phyloP scores from a whole-genome alignment of 2,797 vertebrate species.

The Lateolabrax maculatus region DNA sequence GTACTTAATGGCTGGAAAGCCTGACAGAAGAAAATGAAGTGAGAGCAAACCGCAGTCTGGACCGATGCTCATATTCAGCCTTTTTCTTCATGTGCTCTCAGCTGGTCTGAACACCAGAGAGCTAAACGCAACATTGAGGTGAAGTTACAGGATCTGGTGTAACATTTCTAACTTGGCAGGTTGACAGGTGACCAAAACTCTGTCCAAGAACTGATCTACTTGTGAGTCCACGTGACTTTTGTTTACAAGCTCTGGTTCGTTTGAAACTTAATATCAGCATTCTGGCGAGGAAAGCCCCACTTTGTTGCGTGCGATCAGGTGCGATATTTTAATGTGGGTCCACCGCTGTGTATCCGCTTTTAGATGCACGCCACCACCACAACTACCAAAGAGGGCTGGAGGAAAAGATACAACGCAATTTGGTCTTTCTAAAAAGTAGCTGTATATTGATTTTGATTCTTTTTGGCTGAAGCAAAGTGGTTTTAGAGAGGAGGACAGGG shows the following conservation, averaged over 20 bases:
- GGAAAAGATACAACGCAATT: conserved; percentile 82
- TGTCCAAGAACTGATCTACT: background rate
- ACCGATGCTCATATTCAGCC: background rate
- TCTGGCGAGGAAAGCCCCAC: background rate
- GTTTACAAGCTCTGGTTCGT: background rate
- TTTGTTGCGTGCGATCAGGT: background rate
- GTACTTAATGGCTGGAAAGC: conserved; percentile 13
- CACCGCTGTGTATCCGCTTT: background rate
- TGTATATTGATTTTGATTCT: conserved; percentile 84
- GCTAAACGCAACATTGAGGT: background rate
- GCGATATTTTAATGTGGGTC: background rate
- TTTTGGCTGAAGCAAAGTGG: conserved; percentile 83
- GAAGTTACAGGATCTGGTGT: background rate
- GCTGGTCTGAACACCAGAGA: background rate
- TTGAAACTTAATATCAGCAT: background rate
- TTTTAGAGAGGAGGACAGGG: conserved; percentile 64
- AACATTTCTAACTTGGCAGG: background rate
- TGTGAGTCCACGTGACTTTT: background rate
- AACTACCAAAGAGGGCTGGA: conserved; percentile 63
- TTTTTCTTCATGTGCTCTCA: background rate
- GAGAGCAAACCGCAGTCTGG: conserved; percentile 24
- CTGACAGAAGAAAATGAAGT: conserved; percentile 7
- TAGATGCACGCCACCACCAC: conserved; percentile 57
- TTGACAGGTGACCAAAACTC: background rate
- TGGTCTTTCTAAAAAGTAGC: conserved; percentile 88